Evolutionary conservation across 2,113 vertebrate species (phyloP).

Genomic region (Calonectris borealis): DNA sequence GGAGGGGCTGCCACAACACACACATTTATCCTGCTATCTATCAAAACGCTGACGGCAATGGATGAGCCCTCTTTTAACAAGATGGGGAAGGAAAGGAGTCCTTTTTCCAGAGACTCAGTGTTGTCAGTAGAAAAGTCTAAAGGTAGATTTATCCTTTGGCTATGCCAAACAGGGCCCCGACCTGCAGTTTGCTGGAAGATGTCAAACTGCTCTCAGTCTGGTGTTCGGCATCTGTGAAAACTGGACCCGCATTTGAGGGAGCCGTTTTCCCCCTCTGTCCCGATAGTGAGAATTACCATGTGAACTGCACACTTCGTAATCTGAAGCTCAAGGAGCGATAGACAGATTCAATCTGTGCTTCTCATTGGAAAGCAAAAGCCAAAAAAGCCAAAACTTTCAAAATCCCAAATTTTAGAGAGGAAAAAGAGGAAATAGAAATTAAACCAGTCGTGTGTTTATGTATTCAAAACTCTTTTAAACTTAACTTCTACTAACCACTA

Average conservation of each 20-base stretch:
- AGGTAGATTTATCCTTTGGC: neutral
- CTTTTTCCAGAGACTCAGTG: neutral
- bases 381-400: neutral
- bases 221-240: neutral
- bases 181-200: neutral
- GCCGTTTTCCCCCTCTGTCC: neutral
- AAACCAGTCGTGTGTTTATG: neutral
- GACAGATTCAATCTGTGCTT: neutral
- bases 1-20: neutral
- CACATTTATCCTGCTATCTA: neutral
- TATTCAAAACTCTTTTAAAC: neutral
- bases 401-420: neutral
- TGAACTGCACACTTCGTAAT: neutral
- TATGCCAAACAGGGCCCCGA: neutral
- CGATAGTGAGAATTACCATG: accelerated
- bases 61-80: neutral
- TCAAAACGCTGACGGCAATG: neutral
- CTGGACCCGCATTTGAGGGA: neutral
- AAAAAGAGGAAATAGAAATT: neutral
- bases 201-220: neutral
- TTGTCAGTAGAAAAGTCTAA: neutral
- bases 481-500: neutral
- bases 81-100: neutral
- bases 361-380: neutral
- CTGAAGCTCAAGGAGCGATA: neutral